Evolutionary conservation across 2,113 vertebrate species (phyloP), one percentile per base, ranked within the genome.

Genomic region (Hipposideros armiger): DNA sequence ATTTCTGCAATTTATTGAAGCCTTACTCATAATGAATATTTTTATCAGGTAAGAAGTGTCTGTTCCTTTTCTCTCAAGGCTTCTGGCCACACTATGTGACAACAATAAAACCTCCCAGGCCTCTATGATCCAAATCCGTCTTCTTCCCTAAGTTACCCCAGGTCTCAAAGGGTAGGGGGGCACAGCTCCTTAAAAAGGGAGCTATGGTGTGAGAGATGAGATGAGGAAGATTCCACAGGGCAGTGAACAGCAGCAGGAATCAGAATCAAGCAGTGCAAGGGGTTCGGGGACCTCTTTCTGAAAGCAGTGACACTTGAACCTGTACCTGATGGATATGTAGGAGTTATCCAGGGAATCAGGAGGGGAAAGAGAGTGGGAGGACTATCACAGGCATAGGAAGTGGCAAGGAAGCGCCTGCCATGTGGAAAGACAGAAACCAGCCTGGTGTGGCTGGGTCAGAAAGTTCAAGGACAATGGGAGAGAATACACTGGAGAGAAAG

Each of bases 1-100:
- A 87, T 45, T 89, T 81, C n/a, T 94, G 54, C 24, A 82, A 45
- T n/a, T 84, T 91, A 87, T 24, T 78, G 81, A 81, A 91, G 52
- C 26, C 54, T 93, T 86, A 66, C 40, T 58, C 62, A 40, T 15
- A 91, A 54, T 50, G 26, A 3, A 13, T 45, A 64, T n/a, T 87
- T 92, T 69, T 13, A 69, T 69, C 40, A 74, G 26, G 64, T 45
- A n/a, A 7, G 28, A 96, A 90, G 72, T 45, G 13, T 82, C 40
- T 60, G 40, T 67, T 81, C 66, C 74, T 66, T 87, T 66, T 83
- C 62, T 89, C 40, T 22, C 36, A 56, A 90, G 26, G 66, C 62
- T 87, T 72, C 26, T 28, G 36, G n/a, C 60, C 40, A 67, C 10
- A 52, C 16, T 77, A 72, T 30, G 19, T 45, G 32, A 92, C 5